Percentiles rank a stretch among this genome's conserved stretches.
These are phyloP conservation scores for Dicrurus megarhynchus DNA, from an alignment of 2,113 vertebrate species.

Conservation along the genomic window DNA sequence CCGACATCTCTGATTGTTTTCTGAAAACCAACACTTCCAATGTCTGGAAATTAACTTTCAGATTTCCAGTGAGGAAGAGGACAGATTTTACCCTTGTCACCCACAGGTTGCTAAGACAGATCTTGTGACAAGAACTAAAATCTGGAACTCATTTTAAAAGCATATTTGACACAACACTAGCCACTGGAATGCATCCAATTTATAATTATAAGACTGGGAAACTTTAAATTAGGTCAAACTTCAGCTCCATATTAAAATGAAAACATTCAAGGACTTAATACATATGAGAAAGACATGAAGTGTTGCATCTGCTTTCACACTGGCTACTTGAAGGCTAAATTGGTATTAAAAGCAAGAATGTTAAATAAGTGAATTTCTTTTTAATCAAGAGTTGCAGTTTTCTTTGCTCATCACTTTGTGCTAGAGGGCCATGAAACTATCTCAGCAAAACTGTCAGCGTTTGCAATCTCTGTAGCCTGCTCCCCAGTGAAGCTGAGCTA, in stretches of 20 bases:
- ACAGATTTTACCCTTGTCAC: slow-evolving; percentile 56
- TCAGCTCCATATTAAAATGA: slow-evolving; percentile 26
- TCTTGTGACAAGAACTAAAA: slow-evolving; percentile 18
- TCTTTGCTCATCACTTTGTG: slow-evolving; percentile 44
- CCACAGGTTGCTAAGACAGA: slow-evolving; percentile 37
- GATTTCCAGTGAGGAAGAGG: slow-evolving; percentile 49
- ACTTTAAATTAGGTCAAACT: slow-evolving; percentile 46
- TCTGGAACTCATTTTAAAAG: slow-evolving; percentile 55
- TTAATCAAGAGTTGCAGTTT: slow-evolving; percentile 22
- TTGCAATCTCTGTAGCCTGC: neutral
- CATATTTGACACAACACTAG: slow-evolving; percentile 27
- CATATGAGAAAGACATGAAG: neutral
- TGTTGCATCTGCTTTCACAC: neutral
- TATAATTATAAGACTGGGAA: slow-evolving; percentile 24
- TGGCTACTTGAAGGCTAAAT: slow-evolving; percentile 15
- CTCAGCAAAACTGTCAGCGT: slow-evolving; percentile 41
- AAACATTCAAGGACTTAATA: slow-evolving; percentile 13
- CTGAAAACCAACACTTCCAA: slow-evolving; percentile 21
- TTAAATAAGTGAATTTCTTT: slow-evolving; percentile 51
- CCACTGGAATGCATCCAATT: slow-evolving; percentile 31
- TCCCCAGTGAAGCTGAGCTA: slow-evolving; percentile 24
- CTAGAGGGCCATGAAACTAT: slow-evolving; percentile 31
- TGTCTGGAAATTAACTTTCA: slow-evolving; percentile 64
- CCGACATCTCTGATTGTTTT: slow-evolving; percentile 47
- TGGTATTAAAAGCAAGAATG: slow-evolving; percentile 1